Percentiles rank a stretch among this genome's conserved stretches.
Conservation (phyloP, 1,140 invertebrate genomes). For the Drosophila guanche region DNA sequence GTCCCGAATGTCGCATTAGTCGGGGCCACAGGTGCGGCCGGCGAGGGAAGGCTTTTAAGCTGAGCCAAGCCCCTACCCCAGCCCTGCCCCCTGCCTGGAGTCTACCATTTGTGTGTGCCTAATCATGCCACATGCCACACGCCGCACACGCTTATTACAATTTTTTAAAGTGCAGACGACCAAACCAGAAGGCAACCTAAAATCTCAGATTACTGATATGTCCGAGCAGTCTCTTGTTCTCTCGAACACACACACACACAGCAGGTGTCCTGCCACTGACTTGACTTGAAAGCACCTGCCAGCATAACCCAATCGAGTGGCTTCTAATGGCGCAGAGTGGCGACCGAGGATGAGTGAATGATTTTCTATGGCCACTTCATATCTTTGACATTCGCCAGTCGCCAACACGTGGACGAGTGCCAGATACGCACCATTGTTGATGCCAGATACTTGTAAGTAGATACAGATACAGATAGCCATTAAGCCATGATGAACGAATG, state of each 20-base stretch:
- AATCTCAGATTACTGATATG: slow-evolving; percentile 39
- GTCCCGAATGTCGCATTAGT: slow-evolving; percentile 10
- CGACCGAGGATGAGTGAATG: no score
- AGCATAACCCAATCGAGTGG: not conserved
- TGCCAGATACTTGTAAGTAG: no score
- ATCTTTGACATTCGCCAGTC: no score
- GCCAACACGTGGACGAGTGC: no score
- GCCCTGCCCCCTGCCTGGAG: not conserved
- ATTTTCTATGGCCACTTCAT: no score
- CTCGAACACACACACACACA: not conserved
- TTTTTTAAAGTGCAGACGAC: slow-evolving; percentile 55
- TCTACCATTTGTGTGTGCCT: slow-evolving; percentile 11
- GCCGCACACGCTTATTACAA: slow-evolving; percentile 55
- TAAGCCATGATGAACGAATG: no score
- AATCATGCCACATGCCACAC: slow-evolving; percentile 30
- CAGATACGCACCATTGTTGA: no score
- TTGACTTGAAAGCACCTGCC: not conserved
- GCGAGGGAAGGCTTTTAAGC: slow-evolving; percentile 51
- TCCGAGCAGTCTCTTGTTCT: not conserved
- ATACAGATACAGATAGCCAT: no score
- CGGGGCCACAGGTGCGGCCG: slow-evolving; percentile 48
- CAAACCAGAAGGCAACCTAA: slow-evolving; percentile 19
- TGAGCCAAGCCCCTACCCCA: slow-evolving; percentile 16
- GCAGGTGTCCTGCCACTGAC: not conserved
- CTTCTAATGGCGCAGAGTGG: no score